Conservation (phyloP, 2,113 vertebrate genomes). For the Sarotherodon lohbergeri region DNA sequence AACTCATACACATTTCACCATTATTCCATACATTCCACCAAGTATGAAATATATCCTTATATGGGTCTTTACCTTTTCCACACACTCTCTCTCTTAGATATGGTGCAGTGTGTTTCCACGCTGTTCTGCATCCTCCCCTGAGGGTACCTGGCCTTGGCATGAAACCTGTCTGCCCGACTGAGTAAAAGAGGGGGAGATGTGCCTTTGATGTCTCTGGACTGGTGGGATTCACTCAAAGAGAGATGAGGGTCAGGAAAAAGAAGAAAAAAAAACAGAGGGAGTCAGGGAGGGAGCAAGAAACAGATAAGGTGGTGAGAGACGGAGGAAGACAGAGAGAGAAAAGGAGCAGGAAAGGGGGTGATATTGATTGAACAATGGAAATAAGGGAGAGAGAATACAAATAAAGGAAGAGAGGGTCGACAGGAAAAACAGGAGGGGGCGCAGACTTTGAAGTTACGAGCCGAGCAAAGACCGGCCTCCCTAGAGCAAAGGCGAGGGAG, state of each 20-base stretch:
- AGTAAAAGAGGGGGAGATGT: background rate
- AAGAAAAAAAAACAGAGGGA: background rate
- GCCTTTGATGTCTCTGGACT: constrained; percentile 44
- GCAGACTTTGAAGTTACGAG: constrained; percentile 45
- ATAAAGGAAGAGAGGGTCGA: constrained; percentile 31
- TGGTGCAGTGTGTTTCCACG: constrained; percentile 10
- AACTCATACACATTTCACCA: background rate
- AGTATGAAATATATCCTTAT: constrained; percentile 26
- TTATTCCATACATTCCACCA: constrained; percentile 10
- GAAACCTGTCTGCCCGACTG: background rate
- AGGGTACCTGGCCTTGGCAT: constrained; percentile 53
- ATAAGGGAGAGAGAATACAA: constrained; percentile 30
- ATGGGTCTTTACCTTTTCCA: background rate
- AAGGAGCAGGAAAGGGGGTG: background rate
- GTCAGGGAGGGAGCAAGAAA: background rate
- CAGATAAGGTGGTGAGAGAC: constrained; percentile 4
- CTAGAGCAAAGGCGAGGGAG: constrained; percentile 3
- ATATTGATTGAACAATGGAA: constrained; percentile 47
- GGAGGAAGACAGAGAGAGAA: background rate
- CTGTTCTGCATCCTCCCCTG: constrained; percentile 9
- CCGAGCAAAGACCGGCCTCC: constrained; percentile 15
- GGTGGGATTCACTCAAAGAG: constrained; percentile 5
- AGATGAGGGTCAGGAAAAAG: background rate
- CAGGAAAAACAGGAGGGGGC: constrained; percentile 2
- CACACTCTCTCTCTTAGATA: background rate